Percentiles rank a stretch among this genome's conserved stretches.
phyloP scores from a whole-genome alignment of 2,113 vertebrate genomes.

The Ctenodactylus gundi region DNA sequence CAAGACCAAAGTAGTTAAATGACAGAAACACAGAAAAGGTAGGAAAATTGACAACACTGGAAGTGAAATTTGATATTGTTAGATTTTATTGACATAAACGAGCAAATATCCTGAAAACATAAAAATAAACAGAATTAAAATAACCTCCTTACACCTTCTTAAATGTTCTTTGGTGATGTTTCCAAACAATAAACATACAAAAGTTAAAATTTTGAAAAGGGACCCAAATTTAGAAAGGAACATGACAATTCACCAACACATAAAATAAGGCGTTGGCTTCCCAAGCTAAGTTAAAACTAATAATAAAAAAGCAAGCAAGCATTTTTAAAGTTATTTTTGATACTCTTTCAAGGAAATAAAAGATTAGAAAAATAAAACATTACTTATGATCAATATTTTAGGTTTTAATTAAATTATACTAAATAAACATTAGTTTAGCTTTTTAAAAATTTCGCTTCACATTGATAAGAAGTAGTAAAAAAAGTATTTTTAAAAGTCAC shows the following conservation, averaged over 20 bases:
- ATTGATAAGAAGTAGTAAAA: not conserved
- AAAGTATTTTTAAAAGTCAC: not conserved
- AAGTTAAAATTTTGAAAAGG: constrained; percentile 13
- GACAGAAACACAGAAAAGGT: not conserved
- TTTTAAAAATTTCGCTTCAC: not conserved
- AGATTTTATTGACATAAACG: not conserved
- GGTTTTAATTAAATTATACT: not conserved
- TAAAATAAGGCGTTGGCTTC: not conserved
- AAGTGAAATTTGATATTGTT: not conserved
- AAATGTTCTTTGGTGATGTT: too few species aligned
- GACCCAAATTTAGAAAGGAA: not conserved
- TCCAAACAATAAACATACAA: not conserved
- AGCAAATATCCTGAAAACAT: not conserved
- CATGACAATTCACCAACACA: not conserved
- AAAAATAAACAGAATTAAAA: too few species aligned
- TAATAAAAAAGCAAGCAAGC: not conserved
- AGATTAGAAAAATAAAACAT: not conserved
- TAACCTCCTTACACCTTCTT: too few species aligned
- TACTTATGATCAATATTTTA: not conserved
- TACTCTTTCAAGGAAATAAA: not conserved
- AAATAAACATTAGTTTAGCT: not conserved
- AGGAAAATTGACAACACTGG: not conserved
- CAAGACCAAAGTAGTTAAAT: not conserved
- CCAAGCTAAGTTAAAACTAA: not conserved
- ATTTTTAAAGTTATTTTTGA: not conserved